Evolutionary conservation across 1,140 invertebrate species (phyloP).

Genomic region (Macrobrachium rosenbergii): DNA sequence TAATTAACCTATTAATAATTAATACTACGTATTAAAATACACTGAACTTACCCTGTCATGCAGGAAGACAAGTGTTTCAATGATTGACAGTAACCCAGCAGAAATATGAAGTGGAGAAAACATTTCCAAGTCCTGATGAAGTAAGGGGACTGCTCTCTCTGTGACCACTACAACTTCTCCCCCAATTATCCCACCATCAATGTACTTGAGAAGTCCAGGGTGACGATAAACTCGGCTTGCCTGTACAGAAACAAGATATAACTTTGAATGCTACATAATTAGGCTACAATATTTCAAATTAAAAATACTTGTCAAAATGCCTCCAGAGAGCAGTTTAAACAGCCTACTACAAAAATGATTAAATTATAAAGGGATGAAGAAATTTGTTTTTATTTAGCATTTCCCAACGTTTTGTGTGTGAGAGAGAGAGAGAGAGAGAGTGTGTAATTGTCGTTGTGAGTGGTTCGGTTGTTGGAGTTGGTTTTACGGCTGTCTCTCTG

Average conservation of each 20-base stretch:
- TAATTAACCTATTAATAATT: too few relatives aligned
- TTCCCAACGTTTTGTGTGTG: too few relatives aligned
- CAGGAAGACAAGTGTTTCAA: constrained; percentile 51
- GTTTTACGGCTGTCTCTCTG: too few relatives aligned
- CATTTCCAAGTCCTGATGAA: constrained; percentile 31
- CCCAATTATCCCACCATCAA: constrained; percentile 44
- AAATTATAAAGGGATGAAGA: too few relatives aligned
- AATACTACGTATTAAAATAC: neutral
- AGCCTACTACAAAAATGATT: too few relatives aligned
- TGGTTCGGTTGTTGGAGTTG: too few relatives aligned
- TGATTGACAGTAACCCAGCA: constrained; percentile 47
- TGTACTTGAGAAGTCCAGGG: constrained; percentile 45
- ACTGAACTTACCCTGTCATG: constrained; percentile 50
- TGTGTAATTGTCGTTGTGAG: too few relatives aligned
- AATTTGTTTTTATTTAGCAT: too few relatives aligned
- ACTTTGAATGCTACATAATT: neutral
- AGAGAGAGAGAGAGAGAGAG: too few relatives aligned
- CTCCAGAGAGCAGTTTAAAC: too few relatives aligned
- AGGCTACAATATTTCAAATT: neutral
- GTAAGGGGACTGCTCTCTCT: constrained; percentile 45
- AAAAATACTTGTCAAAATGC: too few relatives aligned
- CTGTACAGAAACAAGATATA: constrained; percentile 3
- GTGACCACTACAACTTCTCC: constrained; percentile 50
- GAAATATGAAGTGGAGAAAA: constrained; percentile 53
- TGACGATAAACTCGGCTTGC: constrained; percentile 55